Percentiles rank a stretch among this genome's conserved stretches.
Conservation (phyloP, 2,113 vertebrate species). For the Cranoglanis bouderius region DNA sequence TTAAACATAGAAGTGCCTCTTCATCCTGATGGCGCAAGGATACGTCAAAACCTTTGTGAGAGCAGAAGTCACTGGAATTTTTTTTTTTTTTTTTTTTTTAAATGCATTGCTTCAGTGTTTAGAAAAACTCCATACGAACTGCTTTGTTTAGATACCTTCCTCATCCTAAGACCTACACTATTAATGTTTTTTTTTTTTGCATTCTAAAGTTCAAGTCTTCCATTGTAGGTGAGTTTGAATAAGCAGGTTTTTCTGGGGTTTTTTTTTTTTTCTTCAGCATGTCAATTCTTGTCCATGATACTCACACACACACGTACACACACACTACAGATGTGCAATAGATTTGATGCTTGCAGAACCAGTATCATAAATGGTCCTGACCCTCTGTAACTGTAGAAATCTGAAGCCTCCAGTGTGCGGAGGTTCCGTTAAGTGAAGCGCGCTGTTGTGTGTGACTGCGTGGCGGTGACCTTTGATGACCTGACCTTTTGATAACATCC, state of each 20-base stretch:
- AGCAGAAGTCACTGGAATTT: no score
- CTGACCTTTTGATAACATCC: constrained; percentile 16
- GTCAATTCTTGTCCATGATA: neutral
- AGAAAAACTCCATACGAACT: no score
- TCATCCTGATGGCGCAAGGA: neutral
- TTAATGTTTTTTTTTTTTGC: neutral
- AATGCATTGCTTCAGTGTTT: neutral
- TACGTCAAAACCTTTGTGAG: neutral
- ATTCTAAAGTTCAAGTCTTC: neutral
- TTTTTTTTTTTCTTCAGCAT: neutral
- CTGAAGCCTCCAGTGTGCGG: neutral
- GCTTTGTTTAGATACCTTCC: neutral
- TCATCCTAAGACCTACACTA: neutral
- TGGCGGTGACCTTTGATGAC: no score
- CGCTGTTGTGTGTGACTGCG: neutral
- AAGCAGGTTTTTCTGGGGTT: neutral
- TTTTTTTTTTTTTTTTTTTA: no score
- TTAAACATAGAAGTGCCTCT: neutral
- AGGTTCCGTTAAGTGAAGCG: neutral
- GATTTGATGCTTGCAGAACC: neutral
- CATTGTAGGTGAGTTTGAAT: neutral
- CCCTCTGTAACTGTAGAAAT: neutral
- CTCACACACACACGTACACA: neutral
- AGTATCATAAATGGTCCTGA: neutral
- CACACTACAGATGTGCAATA: neutral